phyloP scores from a whole-genome alignment of 2,888 invertebrate species.

The Drosophila greeni region DNA sequence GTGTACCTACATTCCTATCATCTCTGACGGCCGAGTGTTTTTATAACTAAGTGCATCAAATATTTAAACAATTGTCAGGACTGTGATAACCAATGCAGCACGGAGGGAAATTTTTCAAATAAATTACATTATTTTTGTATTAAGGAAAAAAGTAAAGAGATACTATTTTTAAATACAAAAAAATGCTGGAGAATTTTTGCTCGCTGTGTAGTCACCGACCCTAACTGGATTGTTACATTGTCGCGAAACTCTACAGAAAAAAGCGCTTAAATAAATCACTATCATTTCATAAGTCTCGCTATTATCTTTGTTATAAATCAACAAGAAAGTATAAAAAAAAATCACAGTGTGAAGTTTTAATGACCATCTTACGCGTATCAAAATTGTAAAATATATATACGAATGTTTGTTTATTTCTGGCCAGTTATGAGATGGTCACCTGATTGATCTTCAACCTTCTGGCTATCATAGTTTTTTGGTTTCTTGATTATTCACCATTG shows the following conservation, averaged over 20 bases:
- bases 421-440: conserved; percentile 28
- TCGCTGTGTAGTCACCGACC: not conserved
- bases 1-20: conserved; percentile 3
- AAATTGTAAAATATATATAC: conserved; percentile 1
- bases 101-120: not conserved
- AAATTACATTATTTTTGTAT: not conserved
- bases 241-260: not conserved
- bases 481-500: conserved; percentile 20
- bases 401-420: conserved; percentile 20
- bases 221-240: not conserved
- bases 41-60: conserved; percentile 15
- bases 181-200: not conserved
- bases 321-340: conserved; percentile 1
- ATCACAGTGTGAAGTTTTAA: conserved; percentile 21
- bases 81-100: conserved; percentile 1
- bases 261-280: not conserved
- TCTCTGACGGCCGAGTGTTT: conserved; percentile 7
- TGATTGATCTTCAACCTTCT: conserved; percentile 34
- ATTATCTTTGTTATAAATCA: conserved; percentile 20
- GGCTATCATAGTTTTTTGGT: conserved; percentile 12
- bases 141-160: not conserved
- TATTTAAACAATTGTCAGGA: conserved; percentile 18
- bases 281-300: not conserved
- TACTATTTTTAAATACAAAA: not conserved
- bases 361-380: not conserved